Evolutionary conservation across 2,113 vertebrate species (phyloP).

Genomic region (Cochlearius cochlearius): DNA sequence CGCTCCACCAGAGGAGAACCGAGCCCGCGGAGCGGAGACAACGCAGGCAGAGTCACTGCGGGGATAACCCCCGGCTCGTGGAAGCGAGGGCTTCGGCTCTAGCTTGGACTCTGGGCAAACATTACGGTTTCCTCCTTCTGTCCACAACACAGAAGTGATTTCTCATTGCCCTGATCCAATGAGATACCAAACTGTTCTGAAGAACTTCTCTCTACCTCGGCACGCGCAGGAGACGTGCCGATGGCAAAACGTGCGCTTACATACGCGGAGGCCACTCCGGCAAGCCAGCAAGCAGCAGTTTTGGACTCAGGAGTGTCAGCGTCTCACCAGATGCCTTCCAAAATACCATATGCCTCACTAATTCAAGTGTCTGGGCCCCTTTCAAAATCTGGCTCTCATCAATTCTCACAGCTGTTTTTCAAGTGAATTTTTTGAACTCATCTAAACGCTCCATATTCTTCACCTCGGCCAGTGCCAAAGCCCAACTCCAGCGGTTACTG

Average conservation of each 20-base stretch:
- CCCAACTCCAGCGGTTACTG: not conserved
- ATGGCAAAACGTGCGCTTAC: rapidly evolving
- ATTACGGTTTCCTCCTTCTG: not conserved
- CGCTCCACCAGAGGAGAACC: rapidly evolving
- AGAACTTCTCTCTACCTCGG: not conserved
- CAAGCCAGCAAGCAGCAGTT: not conserved
- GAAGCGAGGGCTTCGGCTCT: not conserved
- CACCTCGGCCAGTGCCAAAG: not conserved
- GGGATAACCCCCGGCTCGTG: rapidly evolving
- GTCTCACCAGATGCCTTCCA: not conserved
- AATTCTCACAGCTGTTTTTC: not conserved
- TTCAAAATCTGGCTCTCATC: not conserved
- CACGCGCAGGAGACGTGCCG: rapidly evolving
- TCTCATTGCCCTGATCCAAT: not conserved
- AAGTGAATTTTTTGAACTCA: not conserved
- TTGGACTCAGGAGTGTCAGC: not conserved
- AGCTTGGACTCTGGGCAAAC: not conserved
- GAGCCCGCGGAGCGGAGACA: not conserved
- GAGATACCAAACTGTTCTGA: not conserved
- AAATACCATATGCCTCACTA: not conserved
- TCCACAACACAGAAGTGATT: not conserved
- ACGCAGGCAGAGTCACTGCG: not conserved
- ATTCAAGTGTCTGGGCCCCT: not conserved
- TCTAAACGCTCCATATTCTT: not conserved
- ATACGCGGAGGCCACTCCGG: rapidly evolving